Conservation (phyloP, 2,888 invertebrate genomes). For the Ormyrus thymus region DNA sequence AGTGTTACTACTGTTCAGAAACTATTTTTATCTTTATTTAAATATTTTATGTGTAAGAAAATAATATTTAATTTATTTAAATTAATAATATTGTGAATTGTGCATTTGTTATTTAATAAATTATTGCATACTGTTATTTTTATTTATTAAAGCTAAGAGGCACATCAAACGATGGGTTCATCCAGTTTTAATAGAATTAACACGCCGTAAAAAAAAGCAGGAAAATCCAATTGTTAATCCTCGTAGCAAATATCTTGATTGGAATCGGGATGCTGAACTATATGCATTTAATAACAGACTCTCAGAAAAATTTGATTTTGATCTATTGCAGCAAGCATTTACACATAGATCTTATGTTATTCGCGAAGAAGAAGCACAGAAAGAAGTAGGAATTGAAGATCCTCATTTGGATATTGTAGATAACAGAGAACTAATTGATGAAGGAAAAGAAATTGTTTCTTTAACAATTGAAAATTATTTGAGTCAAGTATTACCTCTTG, state of each 20-base stretch:
- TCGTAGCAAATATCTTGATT: constrained; percentile 84
- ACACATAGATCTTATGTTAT: constrained; percentile 87
- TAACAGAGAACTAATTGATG: constrained; percentile 82
- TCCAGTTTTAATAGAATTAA: constrained; percentile 81
- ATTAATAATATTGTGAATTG: neutral
- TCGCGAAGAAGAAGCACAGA: constrained; percentile 82
- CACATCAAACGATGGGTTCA: constrained; percentile 80
- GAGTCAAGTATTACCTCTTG: constrained; percentile 81
- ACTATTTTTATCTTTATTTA: too few relatives aligned
- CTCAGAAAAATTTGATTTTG: constrained; percentile 86
- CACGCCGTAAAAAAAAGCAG: constrained; percentile 77
- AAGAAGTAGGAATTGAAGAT: constrained; percentile 82
- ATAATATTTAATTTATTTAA: neutral
- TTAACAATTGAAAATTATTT: constrained; percentile 83
- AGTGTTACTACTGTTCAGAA: neutral
- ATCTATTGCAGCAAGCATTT: constrained; percentile 85
- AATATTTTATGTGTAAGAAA: neutral
- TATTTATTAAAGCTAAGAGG: constrained; percentile 69
- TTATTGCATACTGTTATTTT: neutral
- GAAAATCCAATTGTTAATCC: constrained; percentile 63
- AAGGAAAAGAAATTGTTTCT: constrained; percentile 82
- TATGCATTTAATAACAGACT: constrained; percentile 91
- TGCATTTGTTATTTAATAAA: neutral
- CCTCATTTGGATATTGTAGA: constrained; percentile 78
- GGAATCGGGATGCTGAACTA: constrained; percentile 92